A percentile compares a stretch with the other conserved stretches of the same genome.
phyloP scores from a whole-genome alignment of 2,888 invertebrate genomes.

The Andrena dorsata region DNA sequence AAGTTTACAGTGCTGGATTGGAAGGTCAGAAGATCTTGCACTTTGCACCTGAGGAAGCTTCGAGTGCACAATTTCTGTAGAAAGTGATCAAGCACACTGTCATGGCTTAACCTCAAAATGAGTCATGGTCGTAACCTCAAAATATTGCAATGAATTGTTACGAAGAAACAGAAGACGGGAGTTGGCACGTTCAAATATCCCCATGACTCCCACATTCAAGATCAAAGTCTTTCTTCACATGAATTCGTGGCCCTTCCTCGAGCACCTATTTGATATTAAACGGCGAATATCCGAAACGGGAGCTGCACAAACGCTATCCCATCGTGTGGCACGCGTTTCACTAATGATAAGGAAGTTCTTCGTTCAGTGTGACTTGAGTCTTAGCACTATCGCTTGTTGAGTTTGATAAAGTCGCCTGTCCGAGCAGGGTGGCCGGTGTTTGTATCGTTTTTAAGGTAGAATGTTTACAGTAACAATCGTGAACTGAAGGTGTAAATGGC shows the following conservation, averaged over 20 bases:
- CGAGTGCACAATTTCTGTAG: background rate
- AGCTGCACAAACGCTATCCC: slow-evolving; percentile 2
- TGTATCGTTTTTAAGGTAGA: slow-evolving; percentile 50
- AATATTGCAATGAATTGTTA: background rate
- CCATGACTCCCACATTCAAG: background rate
- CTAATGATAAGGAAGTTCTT: slow-evolving; percentile 46
- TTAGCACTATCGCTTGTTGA: slow-evolving; percentile 40
- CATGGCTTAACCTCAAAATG: background rate
- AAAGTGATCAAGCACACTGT: background rate
- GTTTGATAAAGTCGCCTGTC: slow-evolving; percentile 21
- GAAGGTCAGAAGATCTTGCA: background rate
- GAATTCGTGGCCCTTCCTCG: background rate
- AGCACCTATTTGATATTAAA: slow-evolving; percentile 22
- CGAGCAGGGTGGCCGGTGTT: slow-evolving; percentile 7
- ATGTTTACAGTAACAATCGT: slow-evolving; percentile 3
- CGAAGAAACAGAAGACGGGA: background rate
- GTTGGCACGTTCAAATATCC: background rate
- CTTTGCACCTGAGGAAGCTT: background rate
- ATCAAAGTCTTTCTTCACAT: background rate
- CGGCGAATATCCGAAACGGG: slow-evolving; percentile 3
- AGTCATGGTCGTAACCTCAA: too few species aligned
- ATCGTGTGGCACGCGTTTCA: slow-evolving; percentile 1
- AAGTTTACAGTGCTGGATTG: background rate
- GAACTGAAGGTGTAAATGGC: background rate
- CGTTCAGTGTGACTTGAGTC: slow-evolving; percentile 42